phyloP scores from a whole-genome alignment of 2,113 vertebrate genomes.

The Periophthalmus modestus region DNA sequence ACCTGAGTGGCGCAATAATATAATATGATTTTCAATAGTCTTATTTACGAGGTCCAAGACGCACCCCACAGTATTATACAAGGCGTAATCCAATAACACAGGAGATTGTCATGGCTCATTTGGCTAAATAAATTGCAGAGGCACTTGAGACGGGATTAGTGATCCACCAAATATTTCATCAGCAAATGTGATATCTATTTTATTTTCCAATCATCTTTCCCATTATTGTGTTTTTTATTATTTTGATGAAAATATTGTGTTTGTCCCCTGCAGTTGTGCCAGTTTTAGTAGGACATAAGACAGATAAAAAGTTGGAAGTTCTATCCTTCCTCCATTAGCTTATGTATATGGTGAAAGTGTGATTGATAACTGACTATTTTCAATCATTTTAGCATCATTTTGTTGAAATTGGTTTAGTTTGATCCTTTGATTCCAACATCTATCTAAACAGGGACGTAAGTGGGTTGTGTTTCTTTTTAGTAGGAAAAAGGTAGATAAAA shows the following conservation, averaged over 20 bases:
- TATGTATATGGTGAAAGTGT: no score
- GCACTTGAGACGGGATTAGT: constrained; percentile 9
- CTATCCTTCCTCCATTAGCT: no score
- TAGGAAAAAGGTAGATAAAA: no score
- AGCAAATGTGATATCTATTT: neutral
- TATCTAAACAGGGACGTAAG: no score
- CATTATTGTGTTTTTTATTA: neutral
- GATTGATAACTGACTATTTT: no score
- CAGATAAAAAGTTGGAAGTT: neutral
- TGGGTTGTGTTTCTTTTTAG: no score
- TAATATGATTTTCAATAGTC: constrained; percentile 6
- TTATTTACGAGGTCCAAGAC: neutral
- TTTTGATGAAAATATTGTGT: neutral
- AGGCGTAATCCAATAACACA: neutral
- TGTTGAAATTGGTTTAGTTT: no score
- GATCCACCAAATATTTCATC: constrained; percentile 9
- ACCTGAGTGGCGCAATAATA: neutral
- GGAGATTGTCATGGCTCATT: constrained; percentile 10
- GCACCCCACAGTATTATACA: neutral
- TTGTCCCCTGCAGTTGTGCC: neutral
- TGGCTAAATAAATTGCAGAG: constrained; percentile 6
- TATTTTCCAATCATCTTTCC: constrained; percentile 7
- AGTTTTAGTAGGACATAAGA: neutral
- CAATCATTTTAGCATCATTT: no score
- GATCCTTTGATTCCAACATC: no score